These are phyloP conservation scores for Hesperia comma DNA, from an alignment of 2,888 invertebrate species.

Conservation along the genomic window DNA sequence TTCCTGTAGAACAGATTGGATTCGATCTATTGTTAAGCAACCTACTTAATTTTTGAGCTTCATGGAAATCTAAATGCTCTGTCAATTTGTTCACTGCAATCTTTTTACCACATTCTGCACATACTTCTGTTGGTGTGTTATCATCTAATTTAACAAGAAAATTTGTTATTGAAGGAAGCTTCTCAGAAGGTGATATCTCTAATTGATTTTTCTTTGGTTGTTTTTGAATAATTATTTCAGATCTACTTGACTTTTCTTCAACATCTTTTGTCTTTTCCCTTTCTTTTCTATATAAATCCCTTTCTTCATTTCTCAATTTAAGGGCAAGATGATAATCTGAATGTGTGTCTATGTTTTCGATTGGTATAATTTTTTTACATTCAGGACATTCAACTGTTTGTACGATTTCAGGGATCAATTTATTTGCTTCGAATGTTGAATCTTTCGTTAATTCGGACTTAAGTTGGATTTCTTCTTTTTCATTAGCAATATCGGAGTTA, in stretches of 20 bases:
- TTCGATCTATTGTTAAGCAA: constrained; percentile 82
- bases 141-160: constrained; percentile 77
- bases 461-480: constrained; percentile 32
- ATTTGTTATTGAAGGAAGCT: constrained; percentile 59
- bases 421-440: constrained; percentile 1
- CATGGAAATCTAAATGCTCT: constrained; percentile 93
- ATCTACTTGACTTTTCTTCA: constrained; percentile 48
- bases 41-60: constrained; percentile 90
- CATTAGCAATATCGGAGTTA: background rate
- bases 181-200: constrained; percentile 49
- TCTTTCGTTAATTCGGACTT: constrained; percentile 41
- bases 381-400: constrained; percentile 82
- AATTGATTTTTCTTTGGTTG: constrained; percentile 45
- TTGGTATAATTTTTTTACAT: constrained; percentile 85
- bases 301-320: constrained; percentile 85
- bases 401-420: constrained; percentile 30
- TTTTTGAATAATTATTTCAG: constrained; percentile 41
- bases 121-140: constrained; percentile 74
- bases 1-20: constrained; percentile 44
- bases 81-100: constrained; percentile 85
- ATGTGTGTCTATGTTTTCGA: constrained; percentile 86
- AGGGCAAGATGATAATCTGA: constrained; percentile 89
- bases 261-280: constrained; percentile 42
- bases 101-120: constrained; percentile 87
- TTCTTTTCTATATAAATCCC: constrained; percentile 59